A percentile compares a stretch with the other conserved stretches of the same genome.
Evolutionary conservation across 2,888 invertebrate species (phyloP).

Genomic region (Linnaemya tessellans): DNA sequence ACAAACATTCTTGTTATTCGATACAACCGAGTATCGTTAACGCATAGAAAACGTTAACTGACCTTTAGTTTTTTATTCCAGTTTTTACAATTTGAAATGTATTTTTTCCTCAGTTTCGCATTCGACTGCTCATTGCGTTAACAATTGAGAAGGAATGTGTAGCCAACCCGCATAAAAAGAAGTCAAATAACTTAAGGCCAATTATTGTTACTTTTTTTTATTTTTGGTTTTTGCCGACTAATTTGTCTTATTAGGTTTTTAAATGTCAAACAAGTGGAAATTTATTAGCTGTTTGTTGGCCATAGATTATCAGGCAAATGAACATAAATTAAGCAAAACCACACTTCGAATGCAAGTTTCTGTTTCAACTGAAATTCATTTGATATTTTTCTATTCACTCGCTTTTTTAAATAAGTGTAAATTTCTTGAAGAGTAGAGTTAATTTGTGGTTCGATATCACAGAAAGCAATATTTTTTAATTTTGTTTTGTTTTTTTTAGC

Average conservation of each 20-base stretch:
- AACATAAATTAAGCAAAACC: constrained; percentile 67
- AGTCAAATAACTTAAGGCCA: constrained; percentile 66
- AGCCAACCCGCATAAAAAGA: constrained; percentile 43
- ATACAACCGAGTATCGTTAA: constrained; percentile 10
- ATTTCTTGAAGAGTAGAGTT: background rate
- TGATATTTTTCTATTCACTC: background rate
- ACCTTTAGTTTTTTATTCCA: constrained; percentile 49
- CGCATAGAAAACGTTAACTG: constrained; percentile 29
- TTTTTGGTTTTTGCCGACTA: too few relatives aligned
- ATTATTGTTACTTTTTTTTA: constrained; percentile 51
- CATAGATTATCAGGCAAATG: constrained; percentile 55
- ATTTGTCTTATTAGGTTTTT: constrained; percentile 62
- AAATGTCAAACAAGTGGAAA: constrained; percentile 59
- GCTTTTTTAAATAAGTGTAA: background rate
- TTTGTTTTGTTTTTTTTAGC: too few relatives aligned
- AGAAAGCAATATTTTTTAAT: background rate
- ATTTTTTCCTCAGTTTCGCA: constrained; percentile 7
- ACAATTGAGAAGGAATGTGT: constrained; percentile 7
- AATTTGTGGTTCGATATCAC: background rate
- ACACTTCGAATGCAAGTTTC: background rate
- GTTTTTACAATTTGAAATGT: background rate
- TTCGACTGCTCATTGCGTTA: constrained; percentile 4
- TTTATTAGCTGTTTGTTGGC: constrained; percentile 57
- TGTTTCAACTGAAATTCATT: background rate
- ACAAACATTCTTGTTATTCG: background rate